These are phyloP conservation scores for Takifugu bimaculatus DNA, from an alignment of 2,113 vertebrate genomes.

Conservation along the genomic window DNA sequence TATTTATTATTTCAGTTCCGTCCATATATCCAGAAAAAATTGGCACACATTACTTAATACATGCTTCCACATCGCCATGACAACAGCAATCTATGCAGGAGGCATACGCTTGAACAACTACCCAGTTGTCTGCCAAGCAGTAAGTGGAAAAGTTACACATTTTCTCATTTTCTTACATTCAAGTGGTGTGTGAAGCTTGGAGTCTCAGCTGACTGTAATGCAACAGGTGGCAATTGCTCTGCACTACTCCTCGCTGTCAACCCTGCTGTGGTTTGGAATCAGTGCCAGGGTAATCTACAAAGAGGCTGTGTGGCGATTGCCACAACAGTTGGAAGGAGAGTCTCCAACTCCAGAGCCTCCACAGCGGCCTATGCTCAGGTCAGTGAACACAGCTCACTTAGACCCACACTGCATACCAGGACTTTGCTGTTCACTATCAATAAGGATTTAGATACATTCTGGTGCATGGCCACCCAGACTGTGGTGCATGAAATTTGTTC, in stretches of 20 bases:
- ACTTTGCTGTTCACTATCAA: constrained; percentile 31
- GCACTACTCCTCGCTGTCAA: constrained; percentile 94
- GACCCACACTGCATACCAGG: constrained; percentile 3
- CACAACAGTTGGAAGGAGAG: constrained; percentile 81
- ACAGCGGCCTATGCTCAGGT: constrained; percentile 94
- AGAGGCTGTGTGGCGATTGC: constrained; percentile 83
- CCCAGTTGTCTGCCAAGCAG: constrained; percentile 87
- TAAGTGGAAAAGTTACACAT: constrained; percentile 64
- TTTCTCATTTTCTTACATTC: background rate
- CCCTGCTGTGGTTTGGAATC: constrained; percentile 94
- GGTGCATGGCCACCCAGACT: constrained; percentile 59
- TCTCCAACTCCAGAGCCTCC: constrained; percentile 70
- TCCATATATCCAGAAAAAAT: constrained; percentile 88
- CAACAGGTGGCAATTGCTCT: constrained; percentile 90
- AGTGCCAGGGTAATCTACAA: constrained; percentile 93
- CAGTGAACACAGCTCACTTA: constrained; percentile 43
- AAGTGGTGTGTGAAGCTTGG: background rate
- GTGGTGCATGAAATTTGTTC: constrained; percentile 49
- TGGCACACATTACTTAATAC: constrained; percentile 97
- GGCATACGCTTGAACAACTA: constrained; percentile 92
- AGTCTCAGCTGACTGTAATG: constrained; percentile 22
- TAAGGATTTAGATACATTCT: constrained; percentile 31
- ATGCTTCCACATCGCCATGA: constrained; percentile 98
- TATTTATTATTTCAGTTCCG: constrained; percentile 75
- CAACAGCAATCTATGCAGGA: constrained; percentile 87